Percentiles rank a stretch among this genome's conserved stretches.
These are phyloP conservation scores for Diaprepes abbreviatus DNA, from an alignment of 2,888 invertebrate species.

Conservation along the genomic window DNA sequence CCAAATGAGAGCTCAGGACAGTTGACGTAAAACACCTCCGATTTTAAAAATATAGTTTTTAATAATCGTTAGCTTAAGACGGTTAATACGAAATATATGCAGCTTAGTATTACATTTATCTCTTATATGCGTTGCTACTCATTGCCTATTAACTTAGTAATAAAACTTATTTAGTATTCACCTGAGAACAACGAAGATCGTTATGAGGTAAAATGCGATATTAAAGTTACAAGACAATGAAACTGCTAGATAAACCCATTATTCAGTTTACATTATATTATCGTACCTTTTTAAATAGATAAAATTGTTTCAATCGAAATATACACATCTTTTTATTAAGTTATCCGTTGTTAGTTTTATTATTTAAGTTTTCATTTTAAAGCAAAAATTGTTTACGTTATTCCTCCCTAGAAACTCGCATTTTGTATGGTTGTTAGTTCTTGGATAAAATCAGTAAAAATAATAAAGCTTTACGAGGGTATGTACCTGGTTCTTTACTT, in stretches of 20 bases:
- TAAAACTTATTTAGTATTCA: not conserved
- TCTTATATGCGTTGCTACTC: not conserved
- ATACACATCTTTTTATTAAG: no score
- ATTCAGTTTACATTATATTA: not conserved
- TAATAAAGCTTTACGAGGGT: not conserved
- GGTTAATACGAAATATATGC: no score
- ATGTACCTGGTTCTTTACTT: not conserved
- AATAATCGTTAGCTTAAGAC: no score
- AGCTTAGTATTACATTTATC: no score
- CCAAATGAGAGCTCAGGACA: no score
- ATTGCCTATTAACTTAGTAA: not conserved
- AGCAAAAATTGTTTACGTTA: no score
- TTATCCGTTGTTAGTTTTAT: no score
- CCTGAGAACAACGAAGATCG: not conserved
- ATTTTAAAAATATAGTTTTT: no score
- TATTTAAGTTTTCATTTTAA: no score
- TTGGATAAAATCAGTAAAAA: not conserved
- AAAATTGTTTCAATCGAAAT: no score
- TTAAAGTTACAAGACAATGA: not conserved
- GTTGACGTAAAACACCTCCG: no score
- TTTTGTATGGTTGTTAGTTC: not conserved
- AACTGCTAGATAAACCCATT: not conserved
- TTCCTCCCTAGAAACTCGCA: not conserved
- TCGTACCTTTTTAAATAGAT: no score
- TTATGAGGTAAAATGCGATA: not conserved